phyloP scores from a whole-genome alignment of 1,140 invertebrate genomes.

The Dinoponera quadriceps region DNA sequence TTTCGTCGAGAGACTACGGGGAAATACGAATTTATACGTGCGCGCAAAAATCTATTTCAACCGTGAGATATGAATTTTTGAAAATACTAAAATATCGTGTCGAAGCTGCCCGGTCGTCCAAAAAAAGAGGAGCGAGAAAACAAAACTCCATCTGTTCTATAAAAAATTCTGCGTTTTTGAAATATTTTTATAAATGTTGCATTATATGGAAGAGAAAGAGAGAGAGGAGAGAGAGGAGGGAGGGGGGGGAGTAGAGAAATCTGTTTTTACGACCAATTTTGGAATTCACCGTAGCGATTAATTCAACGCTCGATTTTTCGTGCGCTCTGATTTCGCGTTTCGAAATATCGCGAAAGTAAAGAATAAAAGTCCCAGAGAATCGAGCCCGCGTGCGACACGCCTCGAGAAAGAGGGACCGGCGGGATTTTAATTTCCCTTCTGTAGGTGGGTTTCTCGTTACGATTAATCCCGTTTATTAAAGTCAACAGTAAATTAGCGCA shows the following conservation, averaged over 20 bases:
- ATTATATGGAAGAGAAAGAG: neutral
- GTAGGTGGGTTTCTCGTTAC: neutral
- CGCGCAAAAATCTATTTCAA: neutral
- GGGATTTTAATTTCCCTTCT: conserved; percentile 8
- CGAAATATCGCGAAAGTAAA: neutral
- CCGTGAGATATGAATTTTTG: neutral
- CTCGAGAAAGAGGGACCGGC: neutral
- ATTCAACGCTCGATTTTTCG: neutral
- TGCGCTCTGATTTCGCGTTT: neutral
- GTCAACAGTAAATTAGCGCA: conserved; percentile 1
- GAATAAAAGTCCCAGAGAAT: neutral
- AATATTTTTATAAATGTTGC: neutral
- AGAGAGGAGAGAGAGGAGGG: too few relatives aligned
- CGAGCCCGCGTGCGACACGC: too few relatives aligned
- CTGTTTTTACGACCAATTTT: neutral
- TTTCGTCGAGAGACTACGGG: neutral
- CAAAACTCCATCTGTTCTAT: neutral
- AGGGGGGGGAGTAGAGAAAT: too few relatives aligned
- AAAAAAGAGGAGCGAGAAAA: neutral
- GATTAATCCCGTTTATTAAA: conserved; percentile 35
- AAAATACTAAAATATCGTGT: conserved; percentile 5
- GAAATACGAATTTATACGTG: neutral
- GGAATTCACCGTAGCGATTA: neutral
- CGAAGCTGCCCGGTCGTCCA: too few relatives aligned
- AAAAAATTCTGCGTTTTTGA: neutral